phyloP scores from a whole-genome alignment of 2,113 vertebrate species.

The Athene cunicularia region DNA sequence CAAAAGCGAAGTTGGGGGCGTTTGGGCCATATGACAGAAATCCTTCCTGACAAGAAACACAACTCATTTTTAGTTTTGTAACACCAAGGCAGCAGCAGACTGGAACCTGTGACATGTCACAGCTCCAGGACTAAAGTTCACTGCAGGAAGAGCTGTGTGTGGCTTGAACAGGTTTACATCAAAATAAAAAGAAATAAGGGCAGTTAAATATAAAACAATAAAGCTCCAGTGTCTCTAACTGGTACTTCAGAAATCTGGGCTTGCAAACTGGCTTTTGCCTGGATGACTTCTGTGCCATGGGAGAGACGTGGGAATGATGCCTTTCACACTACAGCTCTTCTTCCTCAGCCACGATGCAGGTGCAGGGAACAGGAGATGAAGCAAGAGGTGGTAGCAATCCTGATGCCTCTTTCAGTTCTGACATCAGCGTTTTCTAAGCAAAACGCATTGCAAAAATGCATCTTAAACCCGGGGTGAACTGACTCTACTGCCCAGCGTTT shows the following conservation, averaged over 20 bases:
- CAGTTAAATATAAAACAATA: neutral
- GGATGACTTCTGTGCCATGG: accelerated
- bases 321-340: neutral
- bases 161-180: neutral
- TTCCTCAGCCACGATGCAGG: accelerated
- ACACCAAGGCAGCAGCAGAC: neutral
- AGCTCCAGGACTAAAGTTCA: neutral
- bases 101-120: neutral
- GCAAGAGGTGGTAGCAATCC: neutral
- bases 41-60: neutral
- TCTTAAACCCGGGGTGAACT: neutral
- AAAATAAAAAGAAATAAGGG: neutral
- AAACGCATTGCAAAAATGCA: neutral
- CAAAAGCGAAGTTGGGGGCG: neutral
- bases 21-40: neutral
- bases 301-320: accelerated
- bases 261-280: neutral
- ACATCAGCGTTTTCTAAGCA: neutral
- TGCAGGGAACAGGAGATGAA: neutral
- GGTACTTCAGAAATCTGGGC: neutral
- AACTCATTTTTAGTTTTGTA: neutral
- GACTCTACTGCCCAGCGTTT: neutral
- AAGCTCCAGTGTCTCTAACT: neutral
- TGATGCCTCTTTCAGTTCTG: neutral
- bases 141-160: neutral